Base-by-base conservation (phyloP, 2,888 invertebrate species). In the Julus scandinavius region DNA sequence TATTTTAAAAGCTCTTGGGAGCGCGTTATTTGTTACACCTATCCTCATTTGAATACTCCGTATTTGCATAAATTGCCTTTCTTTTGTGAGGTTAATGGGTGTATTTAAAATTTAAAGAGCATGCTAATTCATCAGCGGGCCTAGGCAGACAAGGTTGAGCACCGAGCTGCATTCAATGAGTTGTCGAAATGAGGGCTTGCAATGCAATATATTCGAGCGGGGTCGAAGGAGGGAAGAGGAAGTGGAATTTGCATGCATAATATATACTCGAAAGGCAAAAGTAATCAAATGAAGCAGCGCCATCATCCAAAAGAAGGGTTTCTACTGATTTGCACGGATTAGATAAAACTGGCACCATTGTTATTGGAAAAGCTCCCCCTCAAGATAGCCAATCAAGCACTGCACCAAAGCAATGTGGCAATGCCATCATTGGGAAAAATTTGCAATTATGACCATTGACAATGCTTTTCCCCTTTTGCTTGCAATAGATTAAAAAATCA, bases 241-340 rank as follows among this genome's bases (percentile, higher is more conserved):
- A 80, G 80, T 80, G 38, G 80, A 80, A 80, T 80, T 80, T 80
- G 80, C 80, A 80, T 80, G 80, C 80, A 80, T 80, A 80, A 80
- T 80, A 80, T 80, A 80, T 80, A 38, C 80, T 80, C 80, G 80
- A 80, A 80, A 80, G 80, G 80, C 80, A 80, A 80, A 80, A 80
- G 80, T 80, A 80, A 80, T 80, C 80, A 29, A 80, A 80, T 80
- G 80, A 80, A 80, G 80, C 80, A 80, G 29, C 38, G 80, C 38
- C 80, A 80, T 80, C 80, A 80, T 80, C 80, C 80, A 38, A 80
- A 54, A 80, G 80, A 9, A 80, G 80, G 80, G 38, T 29, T 80
- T 80, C 20, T 20, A 80, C 80, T 80, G 80, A 80, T 80, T 80
- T 80, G 80, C 80, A 4, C 11, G 80, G 80, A 80, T 80, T 80